Conservation (phyloP, 2,888 invertebrate genomes). For the Drosophila prolongata region DNA sequence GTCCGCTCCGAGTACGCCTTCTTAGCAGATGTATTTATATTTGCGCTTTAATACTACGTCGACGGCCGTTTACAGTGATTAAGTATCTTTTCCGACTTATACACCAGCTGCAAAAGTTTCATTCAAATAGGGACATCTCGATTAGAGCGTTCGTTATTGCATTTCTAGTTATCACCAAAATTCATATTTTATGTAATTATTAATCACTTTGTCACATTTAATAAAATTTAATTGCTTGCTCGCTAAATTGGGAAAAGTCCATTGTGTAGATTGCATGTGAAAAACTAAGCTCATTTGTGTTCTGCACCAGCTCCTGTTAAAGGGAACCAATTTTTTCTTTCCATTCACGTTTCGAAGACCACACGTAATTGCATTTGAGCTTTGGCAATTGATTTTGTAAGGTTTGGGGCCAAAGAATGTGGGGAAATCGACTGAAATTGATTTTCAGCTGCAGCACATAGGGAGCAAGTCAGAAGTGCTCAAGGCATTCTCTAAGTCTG, state of each 20-base stretch:
- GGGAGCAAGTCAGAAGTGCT: not conserved
- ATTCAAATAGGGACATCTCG: no score
- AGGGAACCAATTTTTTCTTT: not conserved
- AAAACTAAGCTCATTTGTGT: slow-evolving; percentile 10
- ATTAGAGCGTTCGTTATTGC: no score
- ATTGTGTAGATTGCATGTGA: not conserved
- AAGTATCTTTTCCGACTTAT: no score
- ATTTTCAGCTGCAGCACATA: slow-evolving; percentile 60
- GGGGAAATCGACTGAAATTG: slow-evolving; percentile 69
- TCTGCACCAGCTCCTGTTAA: slow-evolving; percentile 3
- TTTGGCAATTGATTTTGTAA: slow-evolving; percentile 8
- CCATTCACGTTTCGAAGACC: slow-evolving; percentile 8
- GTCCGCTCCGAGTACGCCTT: no score
- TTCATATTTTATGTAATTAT: no score
- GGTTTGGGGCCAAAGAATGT: slow-evolving; percentile 21
- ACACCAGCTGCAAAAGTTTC: no score
- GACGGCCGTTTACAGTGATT: no score
- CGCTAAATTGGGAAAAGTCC: no score
- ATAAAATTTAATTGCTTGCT: not conserved
- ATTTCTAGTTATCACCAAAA: no score
- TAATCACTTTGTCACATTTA: not conserved
- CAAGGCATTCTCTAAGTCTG: slow-evolving; percentile 23
- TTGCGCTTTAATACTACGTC: no score
- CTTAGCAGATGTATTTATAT: no score
- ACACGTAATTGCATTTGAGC: no score